phyloP scores from a whole-genome alignment of 2,888 invertebrate species.

The Acrobasis consociella region DNA sequence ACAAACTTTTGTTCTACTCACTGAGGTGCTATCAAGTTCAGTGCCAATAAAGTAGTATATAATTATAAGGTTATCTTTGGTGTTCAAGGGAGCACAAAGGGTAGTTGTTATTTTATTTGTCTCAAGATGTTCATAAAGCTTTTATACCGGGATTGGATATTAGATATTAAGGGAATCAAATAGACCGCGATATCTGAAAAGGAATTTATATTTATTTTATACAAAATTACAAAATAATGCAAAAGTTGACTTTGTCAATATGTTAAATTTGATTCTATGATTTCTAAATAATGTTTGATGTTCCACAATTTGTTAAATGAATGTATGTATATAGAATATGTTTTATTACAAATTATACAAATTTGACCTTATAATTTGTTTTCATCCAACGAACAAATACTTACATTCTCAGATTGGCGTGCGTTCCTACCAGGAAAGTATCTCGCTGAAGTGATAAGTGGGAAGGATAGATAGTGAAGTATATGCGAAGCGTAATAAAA shows the following conservation, averaged over 20 bases:
- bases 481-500: no score
- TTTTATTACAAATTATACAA: conserved; percentile 64
- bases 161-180: conserved; percentile 1
- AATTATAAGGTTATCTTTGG: conserved; percentile 37
- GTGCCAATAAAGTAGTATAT: conserved; percentile 54
- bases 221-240: not conserved
- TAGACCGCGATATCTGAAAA: not conserved
- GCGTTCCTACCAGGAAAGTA: no score
- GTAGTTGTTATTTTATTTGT: conserved; percentile 32
- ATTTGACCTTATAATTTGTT: conserved; percentile 42
- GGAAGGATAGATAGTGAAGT: no score
- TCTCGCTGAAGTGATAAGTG: no score
- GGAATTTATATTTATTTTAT: conserved; percentile 10
- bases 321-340: conserved; percentile 42
- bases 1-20: conserved; percentile 25
- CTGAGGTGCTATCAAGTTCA: conserved; percentile 55
- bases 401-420: no score
- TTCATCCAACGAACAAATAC: no score
- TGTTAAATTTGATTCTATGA: not conserved
- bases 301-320: conserved; percentile 34
- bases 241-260: not conserved
- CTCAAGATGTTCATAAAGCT: conserved; percentile 6
- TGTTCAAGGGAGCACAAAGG: conserved; percentile 51
- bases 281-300: conserved; percentile 33
- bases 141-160: conserved; percentile 28